A percentile compares a stretch with the other conserved stretches of the same genome.
phyloP scores from a whole-genome alignment of 1,140 invertebrate species.

The Arctopsyche grandis region DNA sequence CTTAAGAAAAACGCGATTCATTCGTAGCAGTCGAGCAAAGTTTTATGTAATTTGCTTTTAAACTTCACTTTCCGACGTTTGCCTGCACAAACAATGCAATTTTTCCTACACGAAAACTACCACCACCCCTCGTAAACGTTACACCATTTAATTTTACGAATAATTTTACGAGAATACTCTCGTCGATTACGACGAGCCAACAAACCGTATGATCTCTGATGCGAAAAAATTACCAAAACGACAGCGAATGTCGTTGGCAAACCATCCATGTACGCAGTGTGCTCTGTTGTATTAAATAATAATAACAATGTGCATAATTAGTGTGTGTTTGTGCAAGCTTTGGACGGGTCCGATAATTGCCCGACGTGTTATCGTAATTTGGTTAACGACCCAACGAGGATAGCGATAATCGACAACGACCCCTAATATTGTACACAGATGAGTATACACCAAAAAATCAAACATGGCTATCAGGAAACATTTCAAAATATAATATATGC shows the following conservation, averaged over 20 bases:
- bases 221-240: too few relatives aligned
- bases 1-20: neutral
- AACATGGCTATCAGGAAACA: too few relatives aligned
- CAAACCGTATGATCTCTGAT: too few relatives aligned
- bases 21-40: neutral
- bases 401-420: too few relatives aligned
- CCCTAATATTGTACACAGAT: too few relatives aligned
- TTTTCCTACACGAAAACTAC: neutral
- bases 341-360: conserved; percentile 24
- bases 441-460: too few relatives aligned
- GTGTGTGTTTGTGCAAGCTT: neutral
- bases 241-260: too few relatives aligned
- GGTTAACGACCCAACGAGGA: conserved; percentile 17
- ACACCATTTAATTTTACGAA: too few relatives aligned
- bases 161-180: too few relatives aligned
- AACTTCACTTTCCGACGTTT: conserved; percentile 4
- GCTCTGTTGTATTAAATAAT: conserved; percentile 20
- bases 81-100: neutral
- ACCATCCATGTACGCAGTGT: neutral
- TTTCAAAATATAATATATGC: too few relatives aligned
- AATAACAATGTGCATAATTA: conserved; percentile 37
- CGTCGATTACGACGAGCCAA: too few relatives aligned
- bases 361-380: conserved; percentile 39
- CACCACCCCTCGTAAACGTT: too few relatives aligned
- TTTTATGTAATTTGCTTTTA: neutral